Conservation (phyloP, 2,113 vertebrate species). For the Salvelinus fontinalis region DNA sequence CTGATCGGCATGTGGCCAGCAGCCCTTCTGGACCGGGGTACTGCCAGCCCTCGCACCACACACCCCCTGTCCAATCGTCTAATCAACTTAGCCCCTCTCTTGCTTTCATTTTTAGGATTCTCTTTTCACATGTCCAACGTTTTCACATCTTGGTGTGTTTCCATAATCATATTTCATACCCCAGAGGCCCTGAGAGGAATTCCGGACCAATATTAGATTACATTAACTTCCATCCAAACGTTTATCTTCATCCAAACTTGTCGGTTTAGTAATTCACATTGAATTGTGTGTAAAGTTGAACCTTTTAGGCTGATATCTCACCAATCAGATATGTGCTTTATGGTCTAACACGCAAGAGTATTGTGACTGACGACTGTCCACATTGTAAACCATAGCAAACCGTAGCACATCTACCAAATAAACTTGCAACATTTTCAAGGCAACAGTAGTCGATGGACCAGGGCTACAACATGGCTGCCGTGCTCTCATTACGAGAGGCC, state of each 20-base stretch:
- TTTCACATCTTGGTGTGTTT: slow-evolving; percentile 3
- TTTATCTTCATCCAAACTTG: background rate
- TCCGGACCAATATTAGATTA: background rate
- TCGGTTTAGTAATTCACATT: background rate
- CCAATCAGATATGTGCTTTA: background rate
- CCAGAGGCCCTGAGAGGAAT: background rate
- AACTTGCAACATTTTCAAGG: background rate
- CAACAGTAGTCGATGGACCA: background rate
- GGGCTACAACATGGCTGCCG: background rate
- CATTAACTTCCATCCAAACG: slow-evolving; percentile 15
- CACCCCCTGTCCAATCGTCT: slow-evolving; percentile 33
- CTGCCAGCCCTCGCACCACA: slow-evolving; percentile 5
- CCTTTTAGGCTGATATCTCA: background rate
- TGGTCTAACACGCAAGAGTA: background rate
- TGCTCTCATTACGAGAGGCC: background rate
- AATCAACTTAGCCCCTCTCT: slow-evolving; percentile 43
- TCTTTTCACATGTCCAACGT: slow-evolving; percentile 24
- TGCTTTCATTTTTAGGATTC: slow-evolving; percentile 39
- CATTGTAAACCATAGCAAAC: background rate
- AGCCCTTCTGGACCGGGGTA: slow-evolving; percentile 1
- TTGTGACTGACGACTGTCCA: background rate
- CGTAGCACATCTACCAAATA: background rate
- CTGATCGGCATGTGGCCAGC: slow-evolving; percentile 32
- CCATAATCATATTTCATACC: slow-evolving; percentile 18
- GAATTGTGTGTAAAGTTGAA: background rate